Percentiles rank a stretch among this genome's conserved stretches.
phyloP scores from a whole-genome alignment of 2,797 vertebrate species.

The Sebastes baramenuke region DNA sequence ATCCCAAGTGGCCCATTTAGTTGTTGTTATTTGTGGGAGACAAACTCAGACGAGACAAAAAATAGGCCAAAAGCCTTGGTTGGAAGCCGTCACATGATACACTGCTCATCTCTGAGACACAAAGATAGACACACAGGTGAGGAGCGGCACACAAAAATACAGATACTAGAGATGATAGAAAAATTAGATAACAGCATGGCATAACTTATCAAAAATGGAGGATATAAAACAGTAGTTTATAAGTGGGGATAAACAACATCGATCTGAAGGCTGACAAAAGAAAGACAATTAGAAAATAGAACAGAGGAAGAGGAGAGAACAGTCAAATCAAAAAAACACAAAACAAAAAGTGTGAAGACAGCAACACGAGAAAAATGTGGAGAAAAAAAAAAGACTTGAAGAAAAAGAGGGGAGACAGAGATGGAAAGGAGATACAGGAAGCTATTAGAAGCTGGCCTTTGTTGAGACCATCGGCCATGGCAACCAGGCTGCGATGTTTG shows the following conservation, averaged over 20 bases:
- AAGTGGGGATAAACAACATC: not conserved
- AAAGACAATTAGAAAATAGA: not conserved
- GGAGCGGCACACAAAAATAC: not conserved
- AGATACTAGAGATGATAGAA: not conserved
- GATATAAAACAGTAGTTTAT: not conserved
- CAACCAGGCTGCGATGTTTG: constrained; percentile 49
- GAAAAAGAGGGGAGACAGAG: not conserved
- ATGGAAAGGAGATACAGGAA: constrained; percentile 51
- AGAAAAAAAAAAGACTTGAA: not conserved
- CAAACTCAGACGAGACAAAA: constrained; percentile 43
- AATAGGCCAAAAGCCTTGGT: constrained; percentile 41
- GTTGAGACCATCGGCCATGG: constrained; percentile 44
- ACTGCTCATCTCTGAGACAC: constrained; percentile 15
- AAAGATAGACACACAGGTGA: constrained; percentile 17
- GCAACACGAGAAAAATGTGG: not conserved
- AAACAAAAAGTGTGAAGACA: not conserved
- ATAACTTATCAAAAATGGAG: not conserved
- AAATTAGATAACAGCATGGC: not conserved
- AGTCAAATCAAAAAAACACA: not conserved
- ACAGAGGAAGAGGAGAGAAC: not conserved
- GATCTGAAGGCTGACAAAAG: not conserved
- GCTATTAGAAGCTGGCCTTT: constrained; percentile 37
- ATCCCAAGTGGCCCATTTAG: constrained; percentile 43
- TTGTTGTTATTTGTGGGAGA: constrained; percentile 29
- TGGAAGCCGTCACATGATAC: constrained; percentile 15